Conservation (phyloP, 2,888 invertebrate genomes). For the Micoletzkya japonica region DNA sequence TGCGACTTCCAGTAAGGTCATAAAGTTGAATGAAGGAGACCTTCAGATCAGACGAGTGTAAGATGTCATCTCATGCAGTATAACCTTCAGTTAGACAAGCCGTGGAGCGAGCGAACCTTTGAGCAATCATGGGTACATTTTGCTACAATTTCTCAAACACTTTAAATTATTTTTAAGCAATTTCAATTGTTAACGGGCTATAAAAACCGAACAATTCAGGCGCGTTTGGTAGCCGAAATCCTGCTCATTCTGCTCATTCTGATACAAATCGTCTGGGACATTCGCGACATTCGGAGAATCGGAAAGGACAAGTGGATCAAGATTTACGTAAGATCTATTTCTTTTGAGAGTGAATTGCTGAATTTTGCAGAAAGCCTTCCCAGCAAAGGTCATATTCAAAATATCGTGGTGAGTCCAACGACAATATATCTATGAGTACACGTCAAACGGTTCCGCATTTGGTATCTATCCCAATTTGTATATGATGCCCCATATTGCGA, state of each 20-base stretch:
- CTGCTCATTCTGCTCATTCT: conserved; percentile 45
- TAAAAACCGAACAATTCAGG: too few relatives aligned
- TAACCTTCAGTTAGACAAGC: neutral
- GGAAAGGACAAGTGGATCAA: conserved; percentile 71
- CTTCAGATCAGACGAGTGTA: conserved; percentile 25
- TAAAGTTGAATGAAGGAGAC: neutral
- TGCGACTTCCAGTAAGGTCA: neutral
- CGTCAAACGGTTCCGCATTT: too few relatives aligned
- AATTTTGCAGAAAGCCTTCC: conserved; percentile 79
- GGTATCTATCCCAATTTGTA: neutral
- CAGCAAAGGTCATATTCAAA: conserved; percentile 87
- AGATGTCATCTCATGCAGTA: conserved; percentile 39
- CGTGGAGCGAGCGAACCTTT: conserved; percentile 23
- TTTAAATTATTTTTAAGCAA: too few relatives aligned
- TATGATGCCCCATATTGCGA: too few relatives aligned
- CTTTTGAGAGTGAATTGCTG: neutral
- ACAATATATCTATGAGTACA: neutral
- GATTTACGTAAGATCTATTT: conserved; percentile 69
- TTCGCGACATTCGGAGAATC: conserved; percentile 49
- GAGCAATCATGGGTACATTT: too few relatives aligned
- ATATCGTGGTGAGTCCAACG: conserved; percentile 77
- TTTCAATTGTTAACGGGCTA: too few relatives aligned
- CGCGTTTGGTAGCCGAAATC: conserved; percentile 50
- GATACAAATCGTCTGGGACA: conserved; percentile 48
- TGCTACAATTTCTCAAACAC: too few relatives aligned